These are phyloP conservation scores for Acridotheres tristis DNA, from an alignment of 2,797 vertebrate species.

Conservation along the genomic window DNA sequence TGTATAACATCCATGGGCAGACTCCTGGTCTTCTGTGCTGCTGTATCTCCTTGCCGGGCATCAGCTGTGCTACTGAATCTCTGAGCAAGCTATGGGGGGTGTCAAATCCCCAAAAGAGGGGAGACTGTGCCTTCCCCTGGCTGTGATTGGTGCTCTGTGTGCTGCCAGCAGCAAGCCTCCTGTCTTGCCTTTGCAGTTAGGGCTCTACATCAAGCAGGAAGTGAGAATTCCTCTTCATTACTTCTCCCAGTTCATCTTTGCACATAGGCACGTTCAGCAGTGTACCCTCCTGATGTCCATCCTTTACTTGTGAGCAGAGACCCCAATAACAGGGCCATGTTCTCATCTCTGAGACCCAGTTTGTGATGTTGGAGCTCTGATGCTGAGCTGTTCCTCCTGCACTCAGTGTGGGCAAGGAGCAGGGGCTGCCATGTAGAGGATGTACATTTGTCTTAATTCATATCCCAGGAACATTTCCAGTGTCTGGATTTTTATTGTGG, in stretches of 20 bases:
- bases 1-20: not conserved
- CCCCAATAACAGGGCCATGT: accelerated
- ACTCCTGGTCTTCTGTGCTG: not conserved
- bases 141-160: not conserved
- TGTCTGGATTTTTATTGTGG: not conserved
- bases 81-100: not conserved
- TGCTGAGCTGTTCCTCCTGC: not conserved
- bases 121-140: not conserved
- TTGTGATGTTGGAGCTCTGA: not conserved
- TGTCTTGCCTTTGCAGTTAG: not conserved
- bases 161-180: not conserved
- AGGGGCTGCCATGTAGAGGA: not conserved
- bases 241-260: not conserved
- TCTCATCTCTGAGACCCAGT: not conserved
- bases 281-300: not conserved
- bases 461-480: not conserved
- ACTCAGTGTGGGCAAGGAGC: not conserved
- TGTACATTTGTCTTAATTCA: not conserved
- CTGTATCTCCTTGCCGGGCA: not conserved
- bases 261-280: accelerated
- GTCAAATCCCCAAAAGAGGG: not conserved
- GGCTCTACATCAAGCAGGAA: not conserved
- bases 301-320: not conserved
- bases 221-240: not conserved
- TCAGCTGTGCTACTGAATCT: not conserved